Evolutionary conservation across 2,888 invertebrate species (phyloP).

Genomic region (Acheta domesticus): DNA sequence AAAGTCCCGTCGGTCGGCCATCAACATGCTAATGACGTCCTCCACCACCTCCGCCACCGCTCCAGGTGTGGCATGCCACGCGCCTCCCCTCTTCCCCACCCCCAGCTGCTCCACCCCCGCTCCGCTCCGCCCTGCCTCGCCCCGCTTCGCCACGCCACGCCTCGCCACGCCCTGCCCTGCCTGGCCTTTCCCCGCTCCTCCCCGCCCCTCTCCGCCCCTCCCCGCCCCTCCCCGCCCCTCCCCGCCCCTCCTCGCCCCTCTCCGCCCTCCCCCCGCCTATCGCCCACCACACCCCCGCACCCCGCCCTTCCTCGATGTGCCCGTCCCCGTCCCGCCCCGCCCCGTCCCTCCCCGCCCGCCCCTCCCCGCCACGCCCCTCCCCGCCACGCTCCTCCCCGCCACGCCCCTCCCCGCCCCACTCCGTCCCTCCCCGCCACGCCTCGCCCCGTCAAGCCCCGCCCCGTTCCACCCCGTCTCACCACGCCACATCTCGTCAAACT

Average conservation of each 20-base stretch:
- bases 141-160: not conserved
- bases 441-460: not conserved
- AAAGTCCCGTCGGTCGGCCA: not conserved
- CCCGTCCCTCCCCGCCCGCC: not conserved
- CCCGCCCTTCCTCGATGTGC: not conserved
- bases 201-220: not conserved
- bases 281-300: not conserved
- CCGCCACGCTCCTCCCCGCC: no score
- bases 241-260: not conserved
- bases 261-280: accelerated
- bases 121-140: not conserved
- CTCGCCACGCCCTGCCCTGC: not conserved
- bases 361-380: not conserved
- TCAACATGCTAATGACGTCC: not conserved
- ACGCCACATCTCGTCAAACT: no score
- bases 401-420: not conserved
- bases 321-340: not conserved
- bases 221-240: no score
- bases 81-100: no score
- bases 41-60: not conserved
- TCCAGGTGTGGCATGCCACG: not conserved
- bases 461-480: not conserved
- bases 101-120: not conserved
- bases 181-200: not conserved
- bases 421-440: not conserved